Conservation (phyloP, 2,888 invertebrate species). For the Xestia ashworthii region DNA sequence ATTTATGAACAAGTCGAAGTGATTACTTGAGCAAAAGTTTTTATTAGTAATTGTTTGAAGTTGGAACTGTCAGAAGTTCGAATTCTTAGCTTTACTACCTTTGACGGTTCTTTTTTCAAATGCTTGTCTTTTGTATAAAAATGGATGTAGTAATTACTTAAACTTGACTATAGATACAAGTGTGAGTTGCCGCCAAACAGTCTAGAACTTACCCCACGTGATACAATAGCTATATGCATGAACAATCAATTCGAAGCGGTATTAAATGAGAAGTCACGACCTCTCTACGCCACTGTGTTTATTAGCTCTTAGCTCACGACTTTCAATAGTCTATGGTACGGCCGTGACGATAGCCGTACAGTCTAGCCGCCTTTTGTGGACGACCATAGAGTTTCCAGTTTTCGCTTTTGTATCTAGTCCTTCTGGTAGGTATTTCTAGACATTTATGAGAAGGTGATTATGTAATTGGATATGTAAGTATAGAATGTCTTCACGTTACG, state of each 20-base stretch:
- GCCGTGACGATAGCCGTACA: constrained; percentile 30
- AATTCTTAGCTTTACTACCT: background rate
- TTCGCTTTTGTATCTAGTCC: constrained; percentile 20
- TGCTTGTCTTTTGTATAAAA: background rate
- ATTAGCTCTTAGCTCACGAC: constrained; percentile 49
- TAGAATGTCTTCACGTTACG: background rate
- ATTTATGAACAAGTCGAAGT: background rate
- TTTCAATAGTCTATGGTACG: constrained; percentile 29
- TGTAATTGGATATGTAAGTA: background rate
- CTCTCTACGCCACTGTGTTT: constrained; percentile 17
- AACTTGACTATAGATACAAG: background rate
- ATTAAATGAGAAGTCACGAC: constrained; percentile 47
- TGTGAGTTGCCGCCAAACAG: constrained; percentile 14
- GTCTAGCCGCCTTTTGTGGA: constrained; percentile 35
- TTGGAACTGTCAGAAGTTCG: background rate
- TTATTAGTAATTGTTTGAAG: background rate
- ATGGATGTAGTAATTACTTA: background rate
- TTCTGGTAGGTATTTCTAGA: background rate
- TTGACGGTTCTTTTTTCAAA: background rate
- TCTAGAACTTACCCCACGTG: constrained; percentile 11
- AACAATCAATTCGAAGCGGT: constrained; percentile 39
- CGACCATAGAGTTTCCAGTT: constrained; percentile 19
- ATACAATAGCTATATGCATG: constrained; percentile 21
- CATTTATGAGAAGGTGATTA: background rate
- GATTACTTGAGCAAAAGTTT: background rate